phyloP scores from a whole-genome alignment of 2,888 invertebrate genomes.

The Petrolisthes cinctipes region DNA sequence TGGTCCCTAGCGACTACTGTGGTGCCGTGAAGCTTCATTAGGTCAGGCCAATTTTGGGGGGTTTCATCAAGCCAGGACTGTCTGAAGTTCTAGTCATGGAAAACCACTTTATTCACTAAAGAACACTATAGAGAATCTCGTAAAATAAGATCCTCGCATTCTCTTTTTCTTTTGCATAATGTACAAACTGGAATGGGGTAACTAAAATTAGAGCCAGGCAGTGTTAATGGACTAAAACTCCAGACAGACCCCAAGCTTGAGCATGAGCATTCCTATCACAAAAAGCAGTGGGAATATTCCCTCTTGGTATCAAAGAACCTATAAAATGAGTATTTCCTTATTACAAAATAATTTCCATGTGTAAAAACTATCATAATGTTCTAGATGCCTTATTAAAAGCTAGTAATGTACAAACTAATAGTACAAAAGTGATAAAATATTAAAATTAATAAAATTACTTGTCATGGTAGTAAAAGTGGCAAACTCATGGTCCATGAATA shows the following conservation, averaged over 20 bases:
- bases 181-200: constrained; percentile 43
- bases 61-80: constrained; percentile 43
- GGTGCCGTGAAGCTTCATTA: constrained; percentile 55
- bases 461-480: constrained; percentile 58
- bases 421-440: constrained; percentile 60
- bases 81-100: constrained; percentile 47
- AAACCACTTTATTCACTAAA: constrained; percentile 7
- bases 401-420: constrained; percentile 65
- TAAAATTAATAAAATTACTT: constrained; percentile 50
- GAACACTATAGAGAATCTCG: neutral
- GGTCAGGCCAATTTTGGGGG: constrained; percentile 38
- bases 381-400: constrained; percentile 63
- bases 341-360: constrained; percentile 62
- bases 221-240: constrained; percentile 49
- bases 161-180: constrained; percentile 25
- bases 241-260: constrained; percentile 44
- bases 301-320: constrained; percentile 61
- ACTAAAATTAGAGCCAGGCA: constrained; percentile 41
- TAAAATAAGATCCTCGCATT: neutral
- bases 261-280: constrained; percentile 64
- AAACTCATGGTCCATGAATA: constrained; percentile 59
- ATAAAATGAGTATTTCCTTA: constrained; percentile 64
- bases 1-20: constrained; percentile 59
- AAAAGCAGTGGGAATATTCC: constrained; percentile 59
- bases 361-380: constrained; percentile 64